Evolutionary conservation across 2,888 invertebrate species (phyloP).

Genomic region (Archips crataeganus): DNA sequence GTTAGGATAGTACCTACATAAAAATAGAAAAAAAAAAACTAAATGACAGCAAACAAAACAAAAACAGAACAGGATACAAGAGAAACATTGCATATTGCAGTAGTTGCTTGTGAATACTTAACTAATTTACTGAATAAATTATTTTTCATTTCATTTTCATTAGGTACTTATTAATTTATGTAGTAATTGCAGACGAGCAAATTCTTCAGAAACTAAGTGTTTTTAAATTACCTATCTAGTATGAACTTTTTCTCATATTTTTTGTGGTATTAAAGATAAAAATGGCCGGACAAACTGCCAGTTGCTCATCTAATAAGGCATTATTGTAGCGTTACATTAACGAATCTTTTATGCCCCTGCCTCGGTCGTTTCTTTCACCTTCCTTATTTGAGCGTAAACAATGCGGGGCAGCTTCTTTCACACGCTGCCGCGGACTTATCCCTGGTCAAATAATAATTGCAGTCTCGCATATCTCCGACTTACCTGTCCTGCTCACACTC

Average conservation of each 20-base stretch:
- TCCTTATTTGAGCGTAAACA: conserved; percentile 85
- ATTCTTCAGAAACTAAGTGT: not conserved
- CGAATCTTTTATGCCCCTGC: conserved; percentile 65
- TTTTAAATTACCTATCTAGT: not conserved
- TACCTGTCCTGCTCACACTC: conserved; percentile 69
- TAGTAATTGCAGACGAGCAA: no score
- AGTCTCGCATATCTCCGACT: conserved; percentile 69
- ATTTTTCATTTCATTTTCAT: no score
- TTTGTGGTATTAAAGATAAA: conserved; percentile 48
- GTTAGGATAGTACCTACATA: no score
- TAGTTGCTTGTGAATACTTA: no score
- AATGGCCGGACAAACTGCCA: conserved; percentile 55
- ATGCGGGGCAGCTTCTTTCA: conserved; percentile 81
- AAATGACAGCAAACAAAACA: no score
- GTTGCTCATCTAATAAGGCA: conserved; percentile 67
- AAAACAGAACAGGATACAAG: no score
- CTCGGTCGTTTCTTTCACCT: conserved; percentile 75
- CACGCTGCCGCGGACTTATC: conserved; percentile 83
- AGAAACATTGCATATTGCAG: no score
- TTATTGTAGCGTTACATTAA: conserved; percentile 75
- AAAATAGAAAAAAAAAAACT: no score
- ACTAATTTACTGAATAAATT: no score
- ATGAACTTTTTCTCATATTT: conserved; percentile 48
- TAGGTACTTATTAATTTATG: no score
- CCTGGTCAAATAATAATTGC: conserved; percentile 86